phyloP scores from a whole-genome alignment of 2,888 invertebrate species.

The Aleiodes testaceus region DNA sequence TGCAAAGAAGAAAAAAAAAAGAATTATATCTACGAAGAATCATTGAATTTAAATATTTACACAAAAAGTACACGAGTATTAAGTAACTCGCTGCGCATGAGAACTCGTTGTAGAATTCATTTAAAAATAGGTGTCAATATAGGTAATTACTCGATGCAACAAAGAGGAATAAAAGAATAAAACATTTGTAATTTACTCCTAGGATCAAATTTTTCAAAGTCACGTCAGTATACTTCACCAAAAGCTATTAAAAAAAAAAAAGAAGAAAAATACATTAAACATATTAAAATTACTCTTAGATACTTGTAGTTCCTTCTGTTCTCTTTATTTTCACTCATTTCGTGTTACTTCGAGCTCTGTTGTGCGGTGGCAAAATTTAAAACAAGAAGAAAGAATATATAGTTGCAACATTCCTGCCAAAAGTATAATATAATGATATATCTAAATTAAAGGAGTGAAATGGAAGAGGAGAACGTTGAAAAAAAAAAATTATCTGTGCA shows the following conservation, averaged over 20 bases:
- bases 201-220: conserved; percentile 37
- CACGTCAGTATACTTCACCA: conserved; percentile 31
- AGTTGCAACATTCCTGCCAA: conserved; percentile 71
- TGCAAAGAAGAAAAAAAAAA: conserved; percentile 51
- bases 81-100: conserved; percentile 49
- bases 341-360: conserved; percentile 43
- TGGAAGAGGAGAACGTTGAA: conserved; percentile 48
- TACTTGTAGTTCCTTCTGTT: conserved; percentile 18
- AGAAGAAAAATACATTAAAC: conserved; percentile 13
- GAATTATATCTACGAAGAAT: conserved; percentile 34
- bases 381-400: conserved; percentile 49
- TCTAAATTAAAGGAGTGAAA: conserved; percentile 61
- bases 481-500: conserved; percentile 15
- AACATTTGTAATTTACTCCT: conserved; percentile 32
- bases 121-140: conserved; percentile 49
- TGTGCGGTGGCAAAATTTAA: conserved; percentile 46
- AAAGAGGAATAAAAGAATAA: conserved; percentile 12
- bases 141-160: conserved; percentile 54
- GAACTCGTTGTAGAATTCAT: conserved; percentile 40
- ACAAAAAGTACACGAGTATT: conserved; percentile 42
- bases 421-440: conserved; percentile 67
- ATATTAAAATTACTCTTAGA: conserved; percentile 25
- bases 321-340: conserved; percentile 10
- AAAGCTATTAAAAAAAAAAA: conserved; percentile 31
- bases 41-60: conserved; percentile 44